Conservation (phyloP, 2,113 vertebrate species). For the Dermatemys mawii region DNA sequence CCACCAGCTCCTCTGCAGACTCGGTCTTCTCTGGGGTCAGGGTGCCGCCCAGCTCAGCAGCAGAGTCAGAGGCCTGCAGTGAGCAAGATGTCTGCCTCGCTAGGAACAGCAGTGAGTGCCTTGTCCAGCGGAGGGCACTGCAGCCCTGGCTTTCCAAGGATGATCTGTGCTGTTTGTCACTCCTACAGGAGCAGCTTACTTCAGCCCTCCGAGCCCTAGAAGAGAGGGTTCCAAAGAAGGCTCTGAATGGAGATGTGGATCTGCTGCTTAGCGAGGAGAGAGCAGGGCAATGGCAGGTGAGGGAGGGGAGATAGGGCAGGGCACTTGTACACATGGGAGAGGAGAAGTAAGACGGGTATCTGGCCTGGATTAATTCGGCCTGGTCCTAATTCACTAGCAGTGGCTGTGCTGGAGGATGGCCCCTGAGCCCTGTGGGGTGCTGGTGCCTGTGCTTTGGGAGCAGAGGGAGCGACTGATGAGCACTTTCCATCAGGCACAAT, state of each 20-base stretch:
- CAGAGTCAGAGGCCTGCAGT: too few relatives aligned
- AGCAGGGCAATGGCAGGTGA: neutral
- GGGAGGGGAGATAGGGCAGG: neutral
- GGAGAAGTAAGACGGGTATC: neutral
- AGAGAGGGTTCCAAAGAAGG: neutral
- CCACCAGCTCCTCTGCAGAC: too few relatives aligned
- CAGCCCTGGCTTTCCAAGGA: neutral
- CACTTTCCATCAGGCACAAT: neutral
- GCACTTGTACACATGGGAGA: neutral
- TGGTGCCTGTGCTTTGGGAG: neutral
- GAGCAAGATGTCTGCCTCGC: too few relatives aligned
- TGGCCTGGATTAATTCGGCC: neutral
- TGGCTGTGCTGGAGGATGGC: neutral
- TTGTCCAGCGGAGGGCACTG: neutral
- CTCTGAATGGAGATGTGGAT: neutral
- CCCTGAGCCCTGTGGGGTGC: neutral
- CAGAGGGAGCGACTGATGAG: neutral
- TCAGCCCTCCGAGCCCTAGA: neutral
- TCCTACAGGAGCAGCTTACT: neutral
- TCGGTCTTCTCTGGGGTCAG: too few relatives aligned
- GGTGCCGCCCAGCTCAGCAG: too few relatives aligned
- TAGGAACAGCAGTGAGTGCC: neutral
- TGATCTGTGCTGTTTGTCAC: neutral
- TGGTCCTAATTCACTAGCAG: neutral
- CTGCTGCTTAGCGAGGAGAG: neutral